Conservation (phyloP, 2,888 invertebrate genomes). For the Oscheius sp. region DNA sequence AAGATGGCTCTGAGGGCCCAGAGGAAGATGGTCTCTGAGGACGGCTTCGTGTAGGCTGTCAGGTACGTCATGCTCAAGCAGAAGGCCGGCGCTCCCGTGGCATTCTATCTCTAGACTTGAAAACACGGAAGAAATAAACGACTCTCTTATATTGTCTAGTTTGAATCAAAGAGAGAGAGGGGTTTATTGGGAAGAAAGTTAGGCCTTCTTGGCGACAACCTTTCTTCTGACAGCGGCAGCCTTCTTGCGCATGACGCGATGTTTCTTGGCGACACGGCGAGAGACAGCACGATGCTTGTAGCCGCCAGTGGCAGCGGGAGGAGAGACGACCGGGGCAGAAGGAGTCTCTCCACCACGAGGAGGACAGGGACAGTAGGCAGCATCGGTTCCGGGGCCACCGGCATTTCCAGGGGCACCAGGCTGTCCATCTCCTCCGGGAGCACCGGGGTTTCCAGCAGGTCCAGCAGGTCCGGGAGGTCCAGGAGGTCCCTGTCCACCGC, state of each 20-base stretch:
- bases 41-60: slow-evolving; percentile 52
- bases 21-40: slow-evolving; percentile 46
- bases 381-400: slow-evolving; percentile 48
- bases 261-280: slow-evolving; percentile 22
- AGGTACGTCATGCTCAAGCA: slow-evolving; percentile 48
- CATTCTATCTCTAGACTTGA: slow-evolving; percentile 44
- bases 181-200: neutral
- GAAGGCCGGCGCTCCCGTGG: slow-evolving; percentile 55
- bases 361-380: slow-evolving; percentile 31
- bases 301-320: slow-evolving; percentile 19
- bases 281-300: slow-evolving; percentile 1
- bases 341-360: slow-evolving; percentile 31
- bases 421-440: slow-evolving; percentile 22
- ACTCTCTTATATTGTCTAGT: neutral
- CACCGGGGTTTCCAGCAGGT: slow-evolving; percentile 35
- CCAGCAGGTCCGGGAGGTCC: slow-evolving; percentile 44
- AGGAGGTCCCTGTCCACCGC: slow-evolving; percentile 2
- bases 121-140: neutral
- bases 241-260: slow-evolving; percentile 13
- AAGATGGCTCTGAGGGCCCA: slow-evolving; percentile 62
- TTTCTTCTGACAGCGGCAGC: neutral
- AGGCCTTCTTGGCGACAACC: slow-evolving; percentile 27
- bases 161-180: neutral
- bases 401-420: slow-evolving; percentile 47
- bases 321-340: neutral